Evolutionary conservation across 1,140 invertebrate genomes (phyloP), one percentile per base, ranked within the genome.

Genomic region (Daktulosphaira vitifoliae): DNA sequence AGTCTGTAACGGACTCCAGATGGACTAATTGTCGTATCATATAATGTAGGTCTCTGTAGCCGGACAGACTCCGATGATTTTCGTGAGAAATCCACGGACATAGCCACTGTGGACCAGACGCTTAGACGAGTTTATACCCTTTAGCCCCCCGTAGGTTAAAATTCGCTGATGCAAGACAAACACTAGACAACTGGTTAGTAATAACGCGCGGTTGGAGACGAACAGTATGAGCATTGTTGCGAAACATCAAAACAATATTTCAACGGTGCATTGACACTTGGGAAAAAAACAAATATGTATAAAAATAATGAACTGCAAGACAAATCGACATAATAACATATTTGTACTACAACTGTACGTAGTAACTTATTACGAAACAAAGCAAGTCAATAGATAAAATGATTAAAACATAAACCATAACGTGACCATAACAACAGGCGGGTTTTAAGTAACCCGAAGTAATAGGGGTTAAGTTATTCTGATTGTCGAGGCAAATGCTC

Each of bases 21-120:
- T 62, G 56, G 56, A 11, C 56, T 48, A 62, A 62, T 62, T 62
- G 42, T 8, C 23, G 23, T 20, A 8, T 13, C 3, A 13, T 7
- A 11, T 16, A 16, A 26, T 11, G 3, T 38, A 15, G 8, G n/a
- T 23, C 46, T 62, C 20, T 13, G 56, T 48, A 9, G 20, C 29
- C 42, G 56, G 56, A 62, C 56, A 62, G 56, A 62, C 56, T 62
- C 56, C 56, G 56, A 6, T 62, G 56, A 62, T 62, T 62, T 33
- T 22, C 56, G 56, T 62, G 56, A 62, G 56, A 62, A 62, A 48
- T 6, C 4, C 23, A 1, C 13, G 39, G 23, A 59, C 54, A 20
- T 23, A 25, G 23, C 13, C 13, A 15, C 8, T 38, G 42, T 62
- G 56, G 56, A 62, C 56, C 56, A 46, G 44, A 25, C 56, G 18